Conservation (phyloP, 2,888 invertebrate genomes). For the Bugulina stolonifera region DNA sequence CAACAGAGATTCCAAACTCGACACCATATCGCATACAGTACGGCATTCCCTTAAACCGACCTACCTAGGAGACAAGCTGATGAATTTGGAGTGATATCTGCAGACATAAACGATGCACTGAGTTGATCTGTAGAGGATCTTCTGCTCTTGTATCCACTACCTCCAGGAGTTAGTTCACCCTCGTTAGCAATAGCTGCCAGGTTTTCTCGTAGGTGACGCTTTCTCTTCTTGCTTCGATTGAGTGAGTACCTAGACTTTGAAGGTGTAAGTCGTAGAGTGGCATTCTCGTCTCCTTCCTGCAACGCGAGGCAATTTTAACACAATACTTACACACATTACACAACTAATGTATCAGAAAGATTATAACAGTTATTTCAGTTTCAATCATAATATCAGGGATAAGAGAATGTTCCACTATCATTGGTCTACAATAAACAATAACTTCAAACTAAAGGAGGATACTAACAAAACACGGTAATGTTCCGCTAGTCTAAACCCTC, state of each 20-base stretch:
- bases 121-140: neutral
- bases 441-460: no score
- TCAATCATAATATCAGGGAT: no score
- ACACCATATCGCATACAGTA: no score
- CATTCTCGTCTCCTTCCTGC: conserved; percentile 25
- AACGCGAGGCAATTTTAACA: neutral
- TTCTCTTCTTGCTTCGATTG: conserved; percentile 58
- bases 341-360: neutral
- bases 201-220: conserved; percentile 68
- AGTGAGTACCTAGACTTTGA: conserved; percentile 35
- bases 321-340: neutral
- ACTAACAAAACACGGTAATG: no score
- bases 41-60: no score
- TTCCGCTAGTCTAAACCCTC: no score
- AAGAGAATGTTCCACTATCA: no score
- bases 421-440: no score
- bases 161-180: conserved; percentile 42
- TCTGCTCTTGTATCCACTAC: conserved; percentile 3
- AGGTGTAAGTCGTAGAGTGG: conserved; percentile 34
- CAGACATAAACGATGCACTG: neutral
- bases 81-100: conserved; percentile 8
- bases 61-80: conserved; percentile 11
- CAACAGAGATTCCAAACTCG: no score
- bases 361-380: no score
- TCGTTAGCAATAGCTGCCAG: conserved; percentile 58